Conservation (phyloP, 1,140 invertebrate species). For the Eurosta solidaginis region DNA sequence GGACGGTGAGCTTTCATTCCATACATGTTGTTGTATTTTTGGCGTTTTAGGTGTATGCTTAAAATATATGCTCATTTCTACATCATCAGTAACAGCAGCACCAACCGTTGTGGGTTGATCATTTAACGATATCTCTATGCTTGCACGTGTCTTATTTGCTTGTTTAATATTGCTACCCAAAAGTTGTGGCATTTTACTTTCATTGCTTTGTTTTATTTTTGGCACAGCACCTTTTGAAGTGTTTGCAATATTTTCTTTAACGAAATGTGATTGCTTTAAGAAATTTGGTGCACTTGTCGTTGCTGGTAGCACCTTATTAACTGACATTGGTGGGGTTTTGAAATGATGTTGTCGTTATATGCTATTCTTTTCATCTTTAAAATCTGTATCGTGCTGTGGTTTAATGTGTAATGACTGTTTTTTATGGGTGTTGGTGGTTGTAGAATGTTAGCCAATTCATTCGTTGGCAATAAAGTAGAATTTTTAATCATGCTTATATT, state of each 20-base stretch:
- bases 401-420: too few species aligned
- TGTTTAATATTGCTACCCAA: not conserved
- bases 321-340: too few species aligned
- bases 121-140: not conserved
- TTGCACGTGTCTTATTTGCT: not conserved
- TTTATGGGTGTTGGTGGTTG: too few species aligned
- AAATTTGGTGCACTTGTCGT: too few species aligned
- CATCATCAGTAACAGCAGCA: conserved; percentile 6
- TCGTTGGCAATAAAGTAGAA: conserved; percentile 50
- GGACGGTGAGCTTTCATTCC: conserved; percentile 36
- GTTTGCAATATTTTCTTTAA: too few species aligned
- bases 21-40: conserved; percentile 42
- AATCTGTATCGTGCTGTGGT: too few species aligned
- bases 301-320: too few species aligned
- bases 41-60: conserved; percentile 48
- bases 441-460: too few species aligned
- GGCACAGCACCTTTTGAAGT: not conserved
- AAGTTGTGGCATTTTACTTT: not conserved
- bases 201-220: not conserved
- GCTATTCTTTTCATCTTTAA: too few species aligned
- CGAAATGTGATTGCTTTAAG: too few species aligned
- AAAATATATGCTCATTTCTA: conserved; percentile 51
- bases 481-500: conserved; percentile 56
- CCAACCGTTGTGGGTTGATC: not conserved
- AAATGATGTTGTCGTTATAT: too few species aligned